phyloP scores from a whole-genome alignment of 2,888 invertebrate species.

The Zele albiditarsus region DNA sequence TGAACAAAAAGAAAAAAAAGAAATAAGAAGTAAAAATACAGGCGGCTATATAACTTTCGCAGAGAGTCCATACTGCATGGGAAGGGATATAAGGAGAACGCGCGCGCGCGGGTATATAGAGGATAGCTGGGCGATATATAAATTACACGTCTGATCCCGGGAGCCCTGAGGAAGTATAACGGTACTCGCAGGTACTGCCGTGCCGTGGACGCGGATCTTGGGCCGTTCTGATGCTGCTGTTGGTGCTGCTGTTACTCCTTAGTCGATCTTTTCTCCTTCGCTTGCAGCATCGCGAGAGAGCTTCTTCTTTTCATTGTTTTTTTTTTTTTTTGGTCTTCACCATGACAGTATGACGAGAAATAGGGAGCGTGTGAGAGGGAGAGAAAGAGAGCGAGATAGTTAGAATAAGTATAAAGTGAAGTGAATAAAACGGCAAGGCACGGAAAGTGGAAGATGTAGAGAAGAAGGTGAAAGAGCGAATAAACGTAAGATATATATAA shows the following conservation, averaged over 20 bases:
- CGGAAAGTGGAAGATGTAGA: slow-evolving; percentile 26
- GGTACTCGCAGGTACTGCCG: slow-evolving; percentile 57
- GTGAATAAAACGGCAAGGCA: slow-evolving; percentile 47
- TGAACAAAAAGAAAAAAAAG: neutral
- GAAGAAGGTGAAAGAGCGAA: slow-evolving; percentile 11
- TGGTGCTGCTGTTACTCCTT: slow-evolving; percentile 36
- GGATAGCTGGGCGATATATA: slow-evolving; percentile 65
- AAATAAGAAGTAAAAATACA: neutral
- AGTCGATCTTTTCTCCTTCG: slow-evolving; percentile 44
- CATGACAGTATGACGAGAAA: slow-evolving; percentile 61
- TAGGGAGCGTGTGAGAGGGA: no score
- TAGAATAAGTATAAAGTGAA: slow-evolving; percentile 19
- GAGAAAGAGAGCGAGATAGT: neutral
- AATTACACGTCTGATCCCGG: slow-evolving; percentile 69
- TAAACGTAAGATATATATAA: slow-evolving; percentile 9
- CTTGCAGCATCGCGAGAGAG: slow-evolving; percentile 10
- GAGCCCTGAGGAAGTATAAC: slow-evolving; percentile 66
- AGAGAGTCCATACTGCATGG: slow-evolving; percentile 28
- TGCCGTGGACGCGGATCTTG: slow-evolving; percentile 59
- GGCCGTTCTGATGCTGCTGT: slow-evolving; percentile 33
- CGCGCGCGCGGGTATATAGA: neutral
- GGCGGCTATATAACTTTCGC: slow-evolving; percentile 36
- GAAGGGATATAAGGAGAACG: slow-evolving; percentile 15
- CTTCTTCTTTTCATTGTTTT: slow-evolving; percentile 14
- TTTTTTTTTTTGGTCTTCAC: slow-evolving; percentile 19